A percentile compares a stretch with the other conserved stretches of the same genome.
Evolutionary conservation across 2,113 vertebrate genomes (phyloP).

Genomic region (Phoxinus phoxinus): DNA sequence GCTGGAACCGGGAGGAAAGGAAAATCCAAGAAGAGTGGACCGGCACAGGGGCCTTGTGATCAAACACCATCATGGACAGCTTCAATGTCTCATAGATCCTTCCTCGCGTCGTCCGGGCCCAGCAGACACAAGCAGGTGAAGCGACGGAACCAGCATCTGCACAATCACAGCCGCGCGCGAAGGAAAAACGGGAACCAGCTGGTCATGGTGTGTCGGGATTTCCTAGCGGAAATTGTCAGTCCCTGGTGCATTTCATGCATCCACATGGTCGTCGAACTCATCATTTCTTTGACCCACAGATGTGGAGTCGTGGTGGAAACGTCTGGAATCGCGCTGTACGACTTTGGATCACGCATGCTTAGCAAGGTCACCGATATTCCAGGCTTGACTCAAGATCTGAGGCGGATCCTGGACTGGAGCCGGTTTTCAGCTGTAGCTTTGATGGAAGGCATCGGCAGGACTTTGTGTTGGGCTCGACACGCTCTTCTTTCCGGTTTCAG

Average conservation of each 20-base stretch:
- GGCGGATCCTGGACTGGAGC: slow-evolving; percentile 68
- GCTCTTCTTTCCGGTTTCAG: slow-evolving; percentile 74
- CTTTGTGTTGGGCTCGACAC: slow-evolving; percentile 60
- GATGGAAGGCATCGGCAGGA: slow-evolving; percentile 64
- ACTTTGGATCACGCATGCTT: slow-evolving; percentile 74
- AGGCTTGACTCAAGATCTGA: slow-evolving; percentile 71
- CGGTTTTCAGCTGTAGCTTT: slow-evolving; percentile 64
- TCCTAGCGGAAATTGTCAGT: slow-evolving; percentile 74
- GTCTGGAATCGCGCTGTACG: slow-evolving; percentile 77
- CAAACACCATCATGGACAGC: slow-evolving; percentile 51
- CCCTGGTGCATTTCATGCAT: slow-evolving; percentile 85
- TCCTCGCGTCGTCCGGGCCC: slow-evolving; percentile 64
- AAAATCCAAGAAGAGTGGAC: slow-evolving; percentile 65
- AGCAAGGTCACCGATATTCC: slow-evolving; percentile 74
- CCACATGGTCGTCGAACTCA: slow-evolving; percentile 84
- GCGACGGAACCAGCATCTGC: slow-evolving; percentile 80
- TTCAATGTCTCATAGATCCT: slow-evolving; percentile 67
- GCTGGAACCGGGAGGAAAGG: slow-evolving; percentile 67
- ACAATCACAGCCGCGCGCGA: slow-evolving; percentile 71
- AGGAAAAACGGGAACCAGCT: slow-evolving; percentile 70
- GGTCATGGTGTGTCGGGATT: slow-evolving; percentile 72
- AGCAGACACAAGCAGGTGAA: slow-evolving; percentile 79
- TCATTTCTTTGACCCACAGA: slow-evolving; percentile 80
- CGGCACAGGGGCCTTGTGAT: slow-evolving; percentile 64
- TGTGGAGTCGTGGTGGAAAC: slow-evolving; percentile 81